phyloP scores from a whole-genome alignment of 2,888 invertebrate genomes.

The Eilema griseolum region DNA sequence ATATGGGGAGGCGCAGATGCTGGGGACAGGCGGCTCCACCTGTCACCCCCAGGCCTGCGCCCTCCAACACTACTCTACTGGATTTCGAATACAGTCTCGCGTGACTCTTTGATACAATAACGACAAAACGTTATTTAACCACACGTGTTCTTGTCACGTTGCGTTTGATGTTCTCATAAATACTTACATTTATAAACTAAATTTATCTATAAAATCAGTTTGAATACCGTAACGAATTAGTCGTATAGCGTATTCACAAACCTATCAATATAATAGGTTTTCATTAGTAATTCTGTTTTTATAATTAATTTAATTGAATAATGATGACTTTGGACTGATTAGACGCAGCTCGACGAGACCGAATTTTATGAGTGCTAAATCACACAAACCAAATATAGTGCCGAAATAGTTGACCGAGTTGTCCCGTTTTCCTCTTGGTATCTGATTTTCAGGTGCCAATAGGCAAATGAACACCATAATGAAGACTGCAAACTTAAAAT shows the following conservation, averaged over 20 bases:
- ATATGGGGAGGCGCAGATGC: too few species aligned
- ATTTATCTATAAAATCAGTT: slow-evolving; percentile 7
- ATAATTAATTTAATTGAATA: slow-evolving; percentile 10
- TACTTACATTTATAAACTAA: slow-evolving; percentile 7
- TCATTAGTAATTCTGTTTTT: slow-evolving; percentile 4
- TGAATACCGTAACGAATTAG: slow-evolving; percentile 16
- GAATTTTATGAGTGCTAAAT: neutral
- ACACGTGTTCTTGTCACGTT: slow-evolving; percentile 1
- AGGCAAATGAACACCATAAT: too few species aligned
- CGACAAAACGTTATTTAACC: neutral
- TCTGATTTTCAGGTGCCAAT: too few species aligned
- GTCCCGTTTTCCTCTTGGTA: neutral
- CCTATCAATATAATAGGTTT: neutral
- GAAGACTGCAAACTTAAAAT: too few species aligned
- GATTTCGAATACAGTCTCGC: too few species aligned
- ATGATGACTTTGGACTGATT: neutral
- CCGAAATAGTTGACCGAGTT: neutral
- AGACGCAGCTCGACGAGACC: neutral
- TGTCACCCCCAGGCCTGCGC: too few species aligned
- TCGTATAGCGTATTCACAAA: neutral
- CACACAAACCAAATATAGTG: neutral
- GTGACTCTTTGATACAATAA: neutral
- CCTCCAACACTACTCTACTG: too few species aligned
- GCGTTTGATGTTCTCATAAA: neutral
- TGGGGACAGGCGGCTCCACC: too few species aligned